Base-by-base conservation (phyloP, 1,140 invertebrate genomes). In the Steinernema khuongi region DNA sequence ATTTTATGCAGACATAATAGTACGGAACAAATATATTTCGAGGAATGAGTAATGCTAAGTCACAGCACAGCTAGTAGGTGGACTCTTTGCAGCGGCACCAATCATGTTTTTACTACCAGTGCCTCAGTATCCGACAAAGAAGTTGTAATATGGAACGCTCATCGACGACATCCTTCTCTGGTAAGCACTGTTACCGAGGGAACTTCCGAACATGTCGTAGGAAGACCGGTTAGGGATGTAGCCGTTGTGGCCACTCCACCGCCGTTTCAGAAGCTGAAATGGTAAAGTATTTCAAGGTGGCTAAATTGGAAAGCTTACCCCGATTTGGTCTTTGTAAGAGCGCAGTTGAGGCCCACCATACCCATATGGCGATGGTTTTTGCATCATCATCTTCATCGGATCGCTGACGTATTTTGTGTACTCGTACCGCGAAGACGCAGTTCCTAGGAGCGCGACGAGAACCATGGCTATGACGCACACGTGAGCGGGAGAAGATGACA, bases 331-430 rank as follows among this genome's bases (percentile, higher is more conserved):
- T 2, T 22, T 7, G 50, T 17, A 60, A 4, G 50, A 22, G 50
- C 50, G 50, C 14, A 60, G 26, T 11, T 60, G 36, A n/a, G 50
- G 50, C 14, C 50, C 19, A 7, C 11, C 50, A 14, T 11, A 11
- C 14, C 50, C 50, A 22, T 60, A 60, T 11, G 50, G 50, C 50
- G 50, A 60, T 26, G 50, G 50, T 26, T 60, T 60, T 22, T 14
- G 19, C 50, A 22, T 22, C 50, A 60, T 14, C 19, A 60, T 60
- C 50, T 60, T 60, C 50, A 60, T 60, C 7, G 50, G 50, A 26
- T 60, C 50, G 50, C 50, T 60, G 50, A 60, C 50, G 50, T 60
- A 60, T 22, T 60, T 60, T 22, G 50, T 60, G 50, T 60, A 60
- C 19, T 60, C 50, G 50, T 60, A 60, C 50, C 50, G 14, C 11